A percentile compares a stretch with the other conserved stretches of the same genome.
Conservation (phyloP, 30 jellyfish, hydroid and myxozoan genomes). For the Phacellophora camtschatica region DNA sequence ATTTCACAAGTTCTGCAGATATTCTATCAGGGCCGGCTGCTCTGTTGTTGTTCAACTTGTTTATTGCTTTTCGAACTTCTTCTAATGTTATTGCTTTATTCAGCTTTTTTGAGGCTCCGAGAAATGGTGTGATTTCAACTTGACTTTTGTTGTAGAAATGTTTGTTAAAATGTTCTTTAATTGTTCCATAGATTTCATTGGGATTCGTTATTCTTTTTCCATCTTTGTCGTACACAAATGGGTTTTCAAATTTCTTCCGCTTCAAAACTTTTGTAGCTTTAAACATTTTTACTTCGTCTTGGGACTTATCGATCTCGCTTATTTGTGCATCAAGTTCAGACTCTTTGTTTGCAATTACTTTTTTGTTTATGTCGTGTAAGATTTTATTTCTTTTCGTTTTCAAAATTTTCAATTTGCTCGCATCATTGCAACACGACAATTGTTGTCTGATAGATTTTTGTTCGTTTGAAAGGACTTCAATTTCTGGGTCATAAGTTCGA, state of each 20-base stretch:
- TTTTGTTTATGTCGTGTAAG: background rate
- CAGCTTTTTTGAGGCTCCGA: constrained; percentile 29
- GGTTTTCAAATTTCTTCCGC: constrained; percentile 9
- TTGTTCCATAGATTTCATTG: constrained; percentile 32
- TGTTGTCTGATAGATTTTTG: constrained; percentile 1
- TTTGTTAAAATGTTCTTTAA: constrained; percentile 36
- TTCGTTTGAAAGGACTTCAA: background rate
- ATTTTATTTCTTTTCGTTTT: background rate
- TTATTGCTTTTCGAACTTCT: constrained; percentile 41
- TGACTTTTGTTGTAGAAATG: constrained; percentile 4
- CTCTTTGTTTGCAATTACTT: constrained; percentile 13
- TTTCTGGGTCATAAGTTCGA: background rate
- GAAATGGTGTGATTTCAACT: constrained; percentile 12
- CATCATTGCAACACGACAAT: background rate
- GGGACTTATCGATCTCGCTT: constrained; percentile 13
- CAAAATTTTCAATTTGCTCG: background rate
- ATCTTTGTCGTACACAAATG: constrained; percentile 11
- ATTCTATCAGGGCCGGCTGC: constrained; percentile 21
- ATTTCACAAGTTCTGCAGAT: constrained; percentile 38
- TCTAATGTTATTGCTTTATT: constrained; percentile 39
- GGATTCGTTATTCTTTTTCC: constrained; percentile 30
- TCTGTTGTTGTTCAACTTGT: constrained; percentile 19
- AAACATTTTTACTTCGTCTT: constrained; percentile 18
- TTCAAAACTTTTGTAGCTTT: constrained; percentile 14
- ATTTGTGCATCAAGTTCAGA: constrained; percentile 12